These are phyloP conservation scores for Dreissena polymorpha DNA, from an alignment of 1,140 invertebrate genomes.

Conservation along the genomic window DNA sequence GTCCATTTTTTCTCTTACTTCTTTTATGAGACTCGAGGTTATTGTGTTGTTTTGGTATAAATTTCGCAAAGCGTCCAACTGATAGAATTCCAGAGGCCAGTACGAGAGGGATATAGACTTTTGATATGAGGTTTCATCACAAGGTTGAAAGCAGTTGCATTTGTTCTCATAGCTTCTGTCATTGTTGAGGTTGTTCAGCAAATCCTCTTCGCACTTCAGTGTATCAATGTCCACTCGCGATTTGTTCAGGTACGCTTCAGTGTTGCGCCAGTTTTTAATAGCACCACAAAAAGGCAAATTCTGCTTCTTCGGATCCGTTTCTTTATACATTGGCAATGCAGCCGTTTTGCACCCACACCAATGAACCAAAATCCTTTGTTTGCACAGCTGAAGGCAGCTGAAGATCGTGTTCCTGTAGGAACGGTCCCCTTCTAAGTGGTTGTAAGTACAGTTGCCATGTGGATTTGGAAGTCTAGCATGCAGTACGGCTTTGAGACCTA, in stretches of 20 bases:
- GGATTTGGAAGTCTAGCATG: constrained; percentile 69
- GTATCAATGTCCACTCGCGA: constrained; percentile 43
- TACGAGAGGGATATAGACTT: constrained; percentile 76
- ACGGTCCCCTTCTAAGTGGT: constrained; percentile 56
- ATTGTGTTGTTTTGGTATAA: constrained; percentile 59
- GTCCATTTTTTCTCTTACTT: constrained; percentile 57
- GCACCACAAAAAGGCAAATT: constrained; percentile 70
- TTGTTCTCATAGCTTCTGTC: constrained; percentile 69
- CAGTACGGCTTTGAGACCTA: constrained; percentile 72
- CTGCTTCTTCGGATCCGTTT: constrained; percentile 6
- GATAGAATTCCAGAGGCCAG: constrained; percentile 76
- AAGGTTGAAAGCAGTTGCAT: constrained; percentile 74
- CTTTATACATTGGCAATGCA: constrained; percentile 45
- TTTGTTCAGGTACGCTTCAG: neutral
- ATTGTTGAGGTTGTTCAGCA: constrained; percentile 67
- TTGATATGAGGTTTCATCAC: constrained; percentile 73
- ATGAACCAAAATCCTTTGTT: constrained; percentile 70
- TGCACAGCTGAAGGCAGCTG: constrained; percentile 73
- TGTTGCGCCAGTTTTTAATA: constrained; percentile 65
- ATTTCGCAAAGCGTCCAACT: constrained; percentile 66
- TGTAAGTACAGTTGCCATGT: constrained; percentile 74
- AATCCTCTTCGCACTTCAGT: constrained; percentile 69
- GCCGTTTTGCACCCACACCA: constrained; percentile 70
- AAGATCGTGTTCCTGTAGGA: constrained; percentile 73
- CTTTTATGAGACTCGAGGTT: constrained; percentile 66